A percentile compares a stretch with the other conserved stretches of the same genome.
These are phyloP conservation scores for Erebia aethiops DNA, from an alignment of 2,888 invertebrate species.

Conservation along the genomic window DNA sequence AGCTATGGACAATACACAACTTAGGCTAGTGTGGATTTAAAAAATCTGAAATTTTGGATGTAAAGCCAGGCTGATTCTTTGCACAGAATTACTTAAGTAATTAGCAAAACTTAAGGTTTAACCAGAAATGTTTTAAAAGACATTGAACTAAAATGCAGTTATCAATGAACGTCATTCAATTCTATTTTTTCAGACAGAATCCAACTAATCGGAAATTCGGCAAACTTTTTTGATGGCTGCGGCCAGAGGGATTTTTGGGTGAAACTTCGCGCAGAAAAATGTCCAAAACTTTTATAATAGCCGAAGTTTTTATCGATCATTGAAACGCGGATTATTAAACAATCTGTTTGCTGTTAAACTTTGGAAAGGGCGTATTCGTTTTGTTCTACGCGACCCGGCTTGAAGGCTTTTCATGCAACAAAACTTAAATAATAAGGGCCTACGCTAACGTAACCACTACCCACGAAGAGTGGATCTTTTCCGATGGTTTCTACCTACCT, in stretches of 20 bases:
- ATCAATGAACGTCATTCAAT: not conserved
- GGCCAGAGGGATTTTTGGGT: constrained; percentile 20
- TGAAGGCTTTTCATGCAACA: not conserved
- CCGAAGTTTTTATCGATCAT: constrained; percentile 36
- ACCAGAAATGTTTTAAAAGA: not conserved
- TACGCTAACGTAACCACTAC: no score
- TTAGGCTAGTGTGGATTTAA: no score
- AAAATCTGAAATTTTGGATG: no score
- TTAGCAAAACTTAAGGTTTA: no score
- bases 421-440: constrained; percentile 11
- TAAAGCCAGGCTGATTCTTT: no score
- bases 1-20: no score
- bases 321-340: constrained; percentile 34
- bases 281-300: constrained; percentile 36
- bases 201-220: constrained; percentile 14
- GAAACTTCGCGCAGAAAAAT: constrained; percentile 25
- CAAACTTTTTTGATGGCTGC: not conserved
- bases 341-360: constrained; percentile 35
- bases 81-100: no score
- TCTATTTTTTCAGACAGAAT: constrained; percentile 3
- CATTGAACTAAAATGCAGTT: not conserved
- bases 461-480: no score
- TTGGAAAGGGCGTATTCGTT: constrained; percentile 27
- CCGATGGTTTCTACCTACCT: no score
- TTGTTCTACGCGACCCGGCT: constrained; percentile 6